A percentile compares a stretch with the other conserved stretches of the same genome.
phyloP scores from a whole-genome alignment of 1,140 invertebrate species.

The Agraylea sexmaculata region DNA sequence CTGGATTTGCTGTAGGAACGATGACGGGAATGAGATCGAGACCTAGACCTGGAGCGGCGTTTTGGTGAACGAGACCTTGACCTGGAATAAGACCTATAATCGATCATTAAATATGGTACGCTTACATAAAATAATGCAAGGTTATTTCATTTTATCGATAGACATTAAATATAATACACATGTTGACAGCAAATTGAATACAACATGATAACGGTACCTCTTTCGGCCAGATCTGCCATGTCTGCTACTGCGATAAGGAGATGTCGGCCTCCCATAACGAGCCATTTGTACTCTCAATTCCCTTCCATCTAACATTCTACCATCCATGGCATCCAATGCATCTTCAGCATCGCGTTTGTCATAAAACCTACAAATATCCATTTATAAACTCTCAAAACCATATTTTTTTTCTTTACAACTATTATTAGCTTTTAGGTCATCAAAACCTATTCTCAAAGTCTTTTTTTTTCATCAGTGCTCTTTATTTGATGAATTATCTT shows the following conservation, averaged over 20 bases:
- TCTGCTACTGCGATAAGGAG: slow-evolving; percentile 51
- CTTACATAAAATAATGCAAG: no score
- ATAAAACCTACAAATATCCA: slow-evolving; percentile 77
- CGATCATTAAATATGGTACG: no score
- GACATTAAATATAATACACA: no score
- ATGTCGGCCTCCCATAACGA: slow-evolving; percentile 80
- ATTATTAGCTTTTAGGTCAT: no score
- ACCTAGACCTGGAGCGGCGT: slow-evolving; percentile 29
- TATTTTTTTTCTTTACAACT: no score
- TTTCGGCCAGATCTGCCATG: slow-evolving; percentile 26
- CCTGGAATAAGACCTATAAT: slow-evolving; percentile 19
- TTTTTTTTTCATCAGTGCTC: no score
- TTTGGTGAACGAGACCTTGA: slow-evolving; percentile 33
- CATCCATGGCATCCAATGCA: slow-evolving; percentile 90
- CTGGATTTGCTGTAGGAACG: slow-evolving; percentile 22
- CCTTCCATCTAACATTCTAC: slow-evolving; percentile 85
- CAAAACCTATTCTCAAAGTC: no score
- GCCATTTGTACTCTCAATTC: slow-evolving; percentile 95
- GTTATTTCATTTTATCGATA: no score
- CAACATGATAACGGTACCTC: slow-evolving; percentile 16
- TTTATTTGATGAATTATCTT: no score
- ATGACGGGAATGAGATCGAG: slow-evolving; percentile 28
- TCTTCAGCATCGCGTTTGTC: slow-evolving; percentile 94
- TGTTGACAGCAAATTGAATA: no score
- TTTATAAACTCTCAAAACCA: no score